A percentile compares a stretch with the other conserved stretches of the same genome.
phyloP scores from a whole-genome alignment of 2,797 vertebrate genomes.

The Acanthurus tractus region DNA sequence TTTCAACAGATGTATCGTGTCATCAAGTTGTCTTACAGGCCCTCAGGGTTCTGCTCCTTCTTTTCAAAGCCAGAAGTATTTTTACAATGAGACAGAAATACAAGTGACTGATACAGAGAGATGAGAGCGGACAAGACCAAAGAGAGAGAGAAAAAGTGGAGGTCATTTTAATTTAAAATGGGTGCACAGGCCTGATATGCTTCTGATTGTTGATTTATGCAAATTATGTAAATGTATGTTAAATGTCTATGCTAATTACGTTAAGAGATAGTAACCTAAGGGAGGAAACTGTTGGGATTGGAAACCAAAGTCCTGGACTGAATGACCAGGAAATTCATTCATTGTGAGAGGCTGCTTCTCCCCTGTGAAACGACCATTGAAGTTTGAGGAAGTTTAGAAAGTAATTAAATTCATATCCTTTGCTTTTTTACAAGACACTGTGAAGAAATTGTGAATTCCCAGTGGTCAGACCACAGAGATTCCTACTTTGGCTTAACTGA shows the following conservation, averaged over 20 bases:
- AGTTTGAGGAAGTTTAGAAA: neutral
- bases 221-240: slow-evolving; percentile 59
- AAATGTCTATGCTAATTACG: slow-evolving; percentile 58
- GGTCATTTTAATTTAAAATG: slow-evolving; percentile 58
- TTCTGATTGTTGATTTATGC: slow-evolving; percentile 50
- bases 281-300: slow-evolving; percentile 18
- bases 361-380: neutral
- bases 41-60: slow-evolving; percentile 60
- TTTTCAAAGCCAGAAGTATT: slow-evolving; percentile 56
- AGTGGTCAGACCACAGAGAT: slow-evolving; percentile 5
- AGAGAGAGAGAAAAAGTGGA: slow-evolving; percentile 25
- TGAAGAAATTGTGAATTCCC: neutral
- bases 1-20: slow-evolving; percentile 71
- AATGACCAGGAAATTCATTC: slow-evolving; percentile 34
- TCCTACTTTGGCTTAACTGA: slow-evolving; percentile 2
- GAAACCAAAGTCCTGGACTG: slow-evolving; percentile 16
- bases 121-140: slow-evolving; percentile 21
- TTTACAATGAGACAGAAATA: slow-evolving; percentile 61
- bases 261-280: slow-evolving; percentile 36
- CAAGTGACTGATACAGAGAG: slow-evolving; percentile 46
- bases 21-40: slow-evolving; percentile 74
- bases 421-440: neutral
- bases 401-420: neutral
- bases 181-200: slow-evolving; percentile 26
- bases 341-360: neutral